Base-by-base conservation (phyloP, 1,140 invertebrate species). In the Macrotrachela quadricornifera region DNA sequence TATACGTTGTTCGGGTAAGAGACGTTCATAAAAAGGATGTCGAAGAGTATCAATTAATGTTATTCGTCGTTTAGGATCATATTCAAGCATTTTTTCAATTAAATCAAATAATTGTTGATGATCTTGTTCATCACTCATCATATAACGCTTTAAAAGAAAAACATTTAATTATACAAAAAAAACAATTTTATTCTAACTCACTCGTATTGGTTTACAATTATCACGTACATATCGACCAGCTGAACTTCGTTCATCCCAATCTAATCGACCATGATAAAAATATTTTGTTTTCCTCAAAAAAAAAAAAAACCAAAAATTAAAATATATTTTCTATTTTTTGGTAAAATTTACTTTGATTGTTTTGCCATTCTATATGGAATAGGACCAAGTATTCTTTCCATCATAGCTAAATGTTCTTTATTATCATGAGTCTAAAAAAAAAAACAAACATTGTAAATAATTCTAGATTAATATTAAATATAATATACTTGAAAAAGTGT, bases 391-490 rank as follows among this genome's bases (percentile, higher is more conserved):
- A 97, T 96, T 61, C 91, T 75, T 68, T 99, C 90, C 90, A 97
- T 97, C 90, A 97, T 97, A 46, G 92, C 94, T 61, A 99, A 76
- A 75, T 99, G 94, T 68, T 99, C 94, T 47, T 86, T 78, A 72
- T 99, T 97, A 72, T 97, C 92, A 72, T 99, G 94, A 12, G 94
- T 97, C 79, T 96, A 60, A 41, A 61, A 60, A 39, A 55, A 30
- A 30, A 8, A 30, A 30, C n/a, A 14, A 54, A 48, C 12, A 36
- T 30, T 14, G 17, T 49, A 38, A 17, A 13, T 36, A 30, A 30
- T 4, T 30, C 2, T 8, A 30, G 21, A 30, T 4, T 30, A 4
- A 2, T 4, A 30, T 4, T 4, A 30, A 4, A 4, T 38, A 13
- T 44, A 36, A 49, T 14, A 60, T 55, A 70, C 68, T 62, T 76